A percentile compares a stretch with the other conserved stretches of the same genome.
These are phyloP conservation scores for Strongylocentrotus purpuratus DNA, from an alignment of 35 echinoderm and acorn worm species.

Conservation along the genomic window DNA sequence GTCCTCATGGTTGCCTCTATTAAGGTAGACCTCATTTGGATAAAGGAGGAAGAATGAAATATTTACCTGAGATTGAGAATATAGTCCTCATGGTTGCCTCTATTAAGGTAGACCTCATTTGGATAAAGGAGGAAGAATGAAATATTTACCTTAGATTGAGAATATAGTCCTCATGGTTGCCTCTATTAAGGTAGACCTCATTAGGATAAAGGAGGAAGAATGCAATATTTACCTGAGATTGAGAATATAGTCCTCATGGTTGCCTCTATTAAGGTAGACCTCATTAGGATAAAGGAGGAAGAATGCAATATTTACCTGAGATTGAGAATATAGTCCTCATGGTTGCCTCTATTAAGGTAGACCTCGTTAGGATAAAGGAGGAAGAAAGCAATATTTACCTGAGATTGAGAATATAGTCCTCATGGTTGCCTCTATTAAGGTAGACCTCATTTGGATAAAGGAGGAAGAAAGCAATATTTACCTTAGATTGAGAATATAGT, in stretches of 20 bases:
- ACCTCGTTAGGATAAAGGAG: too few relatives aligned
- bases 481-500: too few relatives aligned
- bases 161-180: too few relatives aligned
- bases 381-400: too few relatives aligned
- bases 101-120: conserved; percentile 93
- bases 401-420: conserved; percentile 94
- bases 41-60: conserved; percentile 92
- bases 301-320: too few relatives aligned
- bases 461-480: conserved; percentile 84
- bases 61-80: conserved; percentile 90
- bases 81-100: conserved; percentile 98
- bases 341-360: conserved; percentile 92
- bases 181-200: too few relatives aligned
- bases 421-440: conserved; percentile 93
- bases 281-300: too few relatives aligned
- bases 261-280: too few relatives aligned
- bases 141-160: too few relatives aligned
- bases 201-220: conserved; percentile 94
- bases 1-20: conserved; percentile 97
- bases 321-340: conserved; percentile 98
- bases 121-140: conserved; percentile 93
- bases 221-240: too few relatives aligned
- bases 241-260: too few relatives aligned
- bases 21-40: conserved; percentile 94
- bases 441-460: conserved; percentile 95